Percentiles rank a stretch among this genome's conserved stretches.
Evolutionary conservation across 1,140 invertebrate genomes (phyloP).

Genomic region (Eulimnadia texana): DNA sequence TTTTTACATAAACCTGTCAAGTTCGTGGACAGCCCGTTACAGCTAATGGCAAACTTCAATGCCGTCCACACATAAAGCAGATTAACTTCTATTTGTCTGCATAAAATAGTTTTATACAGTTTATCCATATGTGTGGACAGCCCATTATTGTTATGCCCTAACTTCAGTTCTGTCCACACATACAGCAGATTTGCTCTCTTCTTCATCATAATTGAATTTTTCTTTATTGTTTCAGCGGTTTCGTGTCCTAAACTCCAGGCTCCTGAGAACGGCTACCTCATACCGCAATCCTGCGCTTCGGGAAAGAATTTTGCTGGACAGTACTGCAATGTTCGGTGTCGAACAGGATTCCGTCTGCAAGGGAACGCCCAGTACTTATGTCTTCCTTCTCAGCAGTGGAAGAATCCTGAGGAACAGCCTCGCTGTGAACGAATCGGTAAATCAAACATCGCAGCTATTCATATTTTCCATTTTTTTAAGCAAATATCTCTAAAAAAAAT

Average conservation of each 20-base stretch:
- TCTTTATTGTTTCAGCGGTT: conserved; percentile 3
- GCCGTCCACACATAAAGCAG: no score
- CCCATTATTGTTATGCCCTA: no score
- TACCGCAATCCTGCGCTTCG: conserved; percentile 30
- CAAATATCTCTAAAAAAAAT: background rate
- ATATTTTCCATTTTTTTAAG: background rate
- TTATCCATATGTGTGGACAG: no score
- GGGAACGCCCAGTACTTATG: conserved; percentile 4
- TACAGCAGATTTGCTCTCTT: no score
- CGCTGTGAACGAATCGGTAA: conserved; percentile 15
- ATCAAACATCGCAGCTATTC: background rate
- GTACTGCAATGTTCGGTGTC: conserved; percentile 27
- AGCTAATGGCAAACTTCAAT: no score
- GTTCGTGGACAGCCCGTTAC: no score
- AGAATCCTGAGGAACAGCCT: conserved; percentile 18
- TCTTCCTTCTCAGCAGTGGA: conserved; percentile 20
- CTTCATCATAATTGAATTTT: no score
- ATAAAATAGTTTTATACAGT: no score
- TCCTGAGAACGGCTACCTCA: conserved; percentile 31
- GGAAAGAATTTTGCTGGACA: conserved; percentile 29
- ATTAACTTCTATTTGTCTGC: no score
- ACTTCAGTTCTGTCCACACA: no score
- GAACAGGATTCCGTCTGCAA: conserved; percentile 17
- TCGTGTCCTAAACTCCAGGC: conserved; percentile 28
- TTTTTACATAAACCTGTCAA: no score